These are phyloP conservation scores for Tricholauxania praeusta DNA, from an alignment of 2,888 invertebrate species.

Conservation along the genomic window DNA sequence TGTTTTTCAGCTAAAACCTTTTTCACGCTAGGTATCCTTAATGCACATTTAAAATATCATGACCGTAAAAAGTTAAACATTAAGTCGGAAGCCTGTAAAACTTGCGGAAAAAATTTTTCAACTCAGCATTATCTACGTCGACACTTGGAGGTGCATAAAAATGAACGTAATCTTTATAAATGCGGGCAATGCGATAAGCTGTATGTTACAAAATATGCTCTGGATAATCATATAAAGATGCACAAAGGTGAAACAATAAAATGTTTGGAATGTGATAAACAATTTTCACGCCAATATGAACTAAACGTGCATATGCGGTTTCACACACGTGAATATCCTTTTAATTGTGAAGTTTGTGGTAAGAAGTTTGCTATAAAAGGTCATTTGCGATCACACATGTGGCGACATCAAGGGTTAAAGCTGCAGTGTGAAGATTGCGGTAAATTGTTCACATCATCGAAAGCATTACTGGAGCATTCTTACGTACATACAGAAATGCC, in stretches of 20 bases:
- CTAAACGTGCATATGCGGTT: conserved; percentile 54
- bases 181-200: conserved; percentile 48
- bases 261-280: conserved; percentile 46
- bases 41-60: conserved; percentile 49
- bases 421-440: conserved; percentile 53
- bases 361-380: conserved; percentile 53
- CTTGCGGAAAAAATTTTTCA: conserved; percentile 52
- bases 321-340: conserved; percentile 52
- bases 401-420: conserved; percentile 52
- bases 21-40: conserved; percentile 45
- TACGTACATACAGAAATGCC: conserved; percentile 54
- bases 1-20: conserved; percentile 49
- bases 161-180: conserved; percentile 47
- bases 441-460: conserved; percentile 52
- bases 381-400: conserved; percentile 52
- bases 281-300: conserved; percentile 51
- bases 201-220: conserved; percentile 49
- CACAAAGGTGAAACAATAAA: conserved; percentile 50
- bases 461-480: conserved; percentile 53
- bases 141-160: conserved; percentile 50
- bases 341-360: conserved; percentile 51
- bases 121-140: conserved; percentile 50
- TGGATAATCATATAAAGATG: conserved; percentile 51
- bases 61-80: conserved; percentile 47
- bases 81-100: conserved; percentile 50